Evolutionary conservation across 2,113 vertebrate genomes (phyloP).

Genomic region (Fregetta grallaria): DNA sequence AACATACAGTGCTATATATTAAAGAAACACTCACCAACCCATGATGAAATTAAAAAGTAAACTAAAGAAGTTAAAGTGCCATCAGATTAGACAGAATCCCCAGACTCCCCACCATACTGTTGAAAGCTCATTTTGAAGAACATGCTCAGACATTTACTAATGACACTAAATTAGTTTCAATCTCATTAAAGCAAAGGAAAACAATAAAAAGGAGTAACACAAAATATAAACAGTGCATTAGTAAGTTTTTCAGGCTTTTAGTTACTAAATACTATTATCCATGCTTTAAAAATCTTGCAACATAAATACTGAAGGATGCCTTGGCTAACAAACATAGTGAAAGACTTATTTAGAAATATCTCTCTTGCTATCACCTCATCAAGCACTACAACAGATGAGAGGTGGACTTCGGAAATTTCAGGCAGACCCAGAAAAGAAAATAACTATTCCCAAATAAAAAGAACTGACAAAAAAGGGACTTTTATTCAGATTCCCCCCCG

Average conservation of each 20-base stretch:
- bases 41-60: neutral
- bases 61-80: neutral
- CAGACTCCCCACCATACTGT: neutral
- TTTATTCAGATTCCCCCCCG: neutral
- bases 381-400: neutral
- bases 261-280: neutral
- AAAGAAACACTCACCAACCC: slow-evolving; percentile 17
- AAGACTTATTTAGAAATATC: neutral
- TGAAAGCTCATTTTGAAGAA: slow-evolving; percentile 11
- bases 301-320: neutral
- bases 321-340: neutral
- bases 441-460: neutral
- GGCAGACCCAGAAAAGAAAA: neutral
- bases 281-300: neutral
- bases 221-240: slow-evolving; percentile 19
- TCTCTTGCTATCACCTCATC: neutral
- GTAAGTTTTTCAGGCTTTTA: neutral
- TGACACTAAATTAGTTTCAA: slow-evolving; percentile 10
- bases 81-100: neutral
- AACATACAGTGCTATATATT: slow-evolving; percentile 27
- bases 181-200: slow-evolving; percentile 28
- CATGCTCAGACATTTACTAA: slow-evolving; percentile 23
- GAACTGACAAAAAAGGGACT: neutral
- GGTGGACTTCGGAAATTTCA: neutral
- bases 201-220: slow-evolving; percentile 5